These are phyloP conservation scores for Melanocharis versteri DNA, from an alignment of 2,113 vertebrate species.

Conservation along the genomic window DNA sequence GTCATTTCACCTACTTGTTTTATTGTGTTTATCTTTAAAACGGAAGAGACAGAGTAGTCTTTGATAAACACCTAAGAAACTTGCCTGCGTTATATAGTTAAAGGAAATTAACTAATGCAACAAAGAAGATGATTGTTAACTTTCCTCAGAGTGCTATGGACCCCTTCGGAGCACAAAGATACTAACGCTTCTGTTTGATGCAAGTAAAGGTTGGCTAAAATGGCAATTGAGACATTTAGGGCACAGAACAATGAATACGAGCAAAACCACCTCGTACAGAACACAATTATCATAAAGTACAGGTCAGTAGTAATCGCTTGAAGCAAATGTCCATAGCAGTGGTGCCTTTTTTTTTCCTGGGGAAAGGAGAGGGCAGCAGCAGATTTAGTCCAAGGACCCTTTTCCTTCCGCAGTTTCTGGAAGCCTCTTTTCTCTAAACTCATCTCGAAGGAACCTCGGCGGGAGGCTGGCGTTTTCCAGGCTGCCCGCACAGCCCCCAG, in stretches of 20 bases:
- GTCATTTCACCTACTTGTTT: not conserved
- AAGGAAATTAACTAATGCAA: not conserved
- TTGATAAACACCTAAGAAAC: not conserved
- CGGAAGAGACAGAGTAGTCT: not conserved
- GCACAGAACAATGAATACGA: not conserved
- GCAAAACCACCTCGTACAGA: rapidly evolving
- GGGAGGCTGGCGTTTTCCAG: too few species aligned
- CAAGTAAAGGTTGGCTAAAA: not conserved
- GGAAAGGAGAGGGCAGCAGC: not conserved
- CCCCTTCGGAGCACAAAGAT: not conserved
- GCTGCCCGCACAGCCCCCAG: rapidly evolving
- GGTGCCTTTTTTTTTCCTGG: not conserved
- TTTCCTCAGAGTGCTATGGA: rapidly evolving
- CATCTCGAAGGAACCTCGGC: not conserved
- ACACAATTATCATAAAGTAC: not conserved
- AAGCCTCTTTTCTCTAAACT: not conserved
- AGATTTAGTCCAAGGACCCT: not conserved
- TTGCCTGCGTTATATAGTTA: not conserved
- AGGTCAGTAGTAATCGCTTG: not conserved
- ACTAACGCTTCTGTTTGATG: not conserved
- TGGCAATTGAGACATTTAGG: not conserved
- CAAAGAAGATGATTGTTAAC: not conserved
- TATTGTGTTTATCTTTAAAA: not conserved
- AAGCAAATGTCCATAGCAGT: not conserved
- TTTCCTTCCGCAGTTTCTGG: not conserved